Percentiles rank a stretch among this genome's conserved stretches.
These are phyloP conservation scores for Microplitis demolitor DNA, from an alignment of 1,140 invertebrate species.

Conservation along the genomic window DNA sequence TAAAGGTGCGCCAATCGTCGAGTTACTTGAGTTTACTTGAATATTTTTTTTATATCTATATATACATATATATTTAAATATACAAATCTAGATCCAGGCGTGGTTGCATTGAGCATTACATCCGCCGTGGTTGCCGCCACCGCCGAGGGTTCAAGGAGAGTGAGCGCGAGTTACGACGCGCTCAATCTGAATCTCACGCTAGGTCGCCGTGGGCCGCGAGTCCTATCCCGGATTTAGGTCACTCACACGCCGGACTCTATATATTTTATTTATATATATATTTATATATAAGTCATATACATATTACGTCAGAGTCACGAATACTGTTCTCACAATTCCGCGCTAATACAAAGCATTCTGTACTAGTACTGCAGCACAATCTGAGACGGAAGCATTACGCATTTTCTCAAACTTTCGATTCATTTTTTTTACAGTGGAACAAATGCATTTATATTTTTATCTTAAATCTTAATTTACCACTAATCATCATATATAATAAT, in stretches of 20 bases:
- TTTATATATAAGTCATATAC: neutral
- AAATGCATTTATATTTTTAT: no score
- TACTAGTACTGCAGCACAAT: neutral
- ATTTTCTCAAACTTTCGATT: conserved; percentile 10
- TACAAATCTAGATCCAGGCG: neutral
- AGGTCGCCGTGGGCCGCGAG: conserved; percentile 32
- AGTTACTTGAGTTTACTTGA: no score
- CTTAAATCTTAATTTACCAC: no score
- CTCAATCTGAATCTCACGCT: conserved; percentile 61
- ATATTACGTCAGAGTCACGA: conserved; percentile 17
- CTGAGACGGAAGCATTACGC: conserved; percentile 5
- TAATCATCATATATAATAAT: no score
- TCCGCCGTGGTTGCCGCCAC: conserved; percentile 22
- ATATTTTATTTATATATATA: neutral
- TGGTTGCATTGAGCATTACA: conserved; percentile 53
- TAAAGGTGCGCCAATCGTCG: no score
- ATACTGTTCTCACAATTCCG: conserved; percentile 21
- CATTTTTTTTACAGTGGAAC: no score
- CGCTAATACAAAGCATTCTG: neutral
- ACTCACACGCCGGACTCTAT: conserved; percentile 42
- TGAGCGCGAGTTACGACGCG: conserved; percentile 50
- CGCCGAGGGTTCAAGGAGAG: conserved; percentile 31
- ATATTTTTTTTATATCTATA: no score
- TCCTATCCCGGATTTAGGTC: conserved; percentile 55
- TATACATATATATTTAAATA: no score